Conservation (phyloP, 2,888 invertebrate species). For the Drosophila nr. perissopoda region DNA sequence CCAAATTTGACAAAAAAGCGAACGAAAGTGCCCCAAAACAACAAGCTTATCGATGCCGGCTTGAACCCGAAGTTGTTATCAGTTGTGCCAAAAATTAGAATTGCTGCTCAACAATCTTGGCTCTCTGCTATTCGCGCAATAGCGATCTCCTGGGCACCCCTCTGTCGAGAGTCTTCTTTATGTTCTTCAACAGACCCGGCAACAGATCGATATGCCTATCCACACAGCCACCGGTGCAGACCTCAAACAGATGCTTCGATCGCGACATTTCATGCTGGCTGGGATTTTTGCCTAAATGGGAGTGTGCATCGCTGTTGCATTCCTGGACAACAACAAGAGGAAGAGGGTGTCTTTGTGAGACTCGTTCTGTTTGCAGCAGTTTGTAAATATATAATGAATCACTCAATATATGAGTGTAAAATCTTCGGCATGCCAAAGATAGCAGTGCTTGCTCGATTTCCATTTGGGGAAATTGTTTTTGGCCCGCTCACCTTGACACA, state of each 20-base stretch:
- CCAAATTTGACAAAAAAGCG: conserved; percentile 2
- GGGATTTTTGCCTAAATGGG: conserved; percentile 61
- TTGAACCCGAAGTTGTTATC: conserved; percentile 40
- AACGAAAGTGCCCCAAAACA: conserved; percentile 1
- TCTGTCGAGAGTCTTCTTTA: conserved; percentile 74
- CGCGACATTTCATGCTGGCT: conserved; percentile 66
- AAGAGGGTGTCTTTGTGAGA: neutral
- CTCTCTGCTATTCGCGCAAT: conserved; percentile 31
- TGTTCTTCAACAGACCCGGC: conserved; percentile 75
- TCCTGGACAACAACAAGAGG: conserved; percentile 53
- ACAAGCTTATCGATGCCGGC: conserved; percentile 33
- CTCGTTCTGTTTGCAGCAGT: too few species aligned
- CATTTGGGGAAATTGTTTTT: neutral
- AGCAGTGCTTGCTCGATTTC: neutral
- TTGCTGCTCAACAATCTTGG: neutral
- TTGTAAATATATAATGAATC: neutral
- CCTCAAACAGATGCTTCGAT: conserved; percentile 76
- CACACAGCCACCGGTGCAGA: conserved; percentile 75
- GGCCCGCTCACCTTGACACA: conserved; percentile 73
- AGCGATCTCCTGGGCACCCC: conserved; percentile 58
- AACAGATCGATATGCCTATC: conserved; percentile 78
- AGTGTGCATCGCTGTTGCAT: conserved; percentile 70
- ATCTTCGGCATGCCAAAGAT: neutral
- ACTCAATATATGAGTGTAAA: neutral
- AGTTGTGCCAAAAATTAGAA: neutral